Base-by-base conservation (phyloP, 2,888 invertebrate species). In the Drosophila peninsularis region DNA sequence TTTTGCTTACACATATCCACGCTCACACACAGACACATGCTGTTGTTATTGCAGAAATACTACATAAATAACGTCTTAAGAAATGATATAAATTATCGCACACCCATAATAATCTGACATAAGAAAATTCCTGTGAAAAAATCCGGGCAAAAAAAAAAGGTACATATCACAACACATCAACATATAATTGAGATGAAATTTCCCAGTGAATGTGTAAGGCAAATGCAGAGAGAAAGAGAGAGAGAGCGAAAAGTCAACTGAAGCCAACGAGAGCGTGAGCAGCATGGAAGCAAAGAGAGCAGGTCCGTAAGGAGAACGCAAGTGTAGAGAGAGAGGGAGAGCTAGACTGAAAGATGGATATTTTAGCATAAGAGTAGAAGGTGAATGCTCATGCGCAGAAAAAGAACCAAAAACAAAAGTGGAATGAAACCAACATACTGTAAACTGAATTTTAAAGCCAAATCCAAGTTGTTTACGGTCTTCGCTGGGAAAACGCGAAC, bases 311-410 rank as follows among this genome's bases (percentile, higher is more conserved):
- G n/a, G 54, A 54, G 45, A 53, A 39, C 67, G 69, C 64, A 42
- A 37, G 69, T 74, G 78, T 68, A 61, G 41, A 75, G 65, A 73
- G 71, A 36, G 44, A n/a, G 14, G 11, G 37, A 37, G 39, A 17
- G 39, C n/a, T n/a, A 19, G 45, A n/a, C 30, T 47, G 27, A 37
- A 39, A 52, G 42, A 41, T 42, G 41, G 44, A 19, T 39, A 67
- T 44, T 66, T 19, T 57, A 30, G 58, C 62, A 54, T 66, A 60
- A 34, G 65, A 61, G 49, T 55, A 44, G 39, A 56, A 56, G 56
- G 67, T 73, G 56, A 61, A 75, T 73, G 78, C 73, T 63, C 78
- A 78, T 75, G 78, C 78, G 75, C 75, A 62, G 62, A 60, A 67
- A 66, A 72, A 42, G 34, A 50, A 19, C 32, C 19, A 21, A 19